phyloP scores from a whole-genome alignment of 2,113 vertebrate species.

The Charina bottae region DNA sequence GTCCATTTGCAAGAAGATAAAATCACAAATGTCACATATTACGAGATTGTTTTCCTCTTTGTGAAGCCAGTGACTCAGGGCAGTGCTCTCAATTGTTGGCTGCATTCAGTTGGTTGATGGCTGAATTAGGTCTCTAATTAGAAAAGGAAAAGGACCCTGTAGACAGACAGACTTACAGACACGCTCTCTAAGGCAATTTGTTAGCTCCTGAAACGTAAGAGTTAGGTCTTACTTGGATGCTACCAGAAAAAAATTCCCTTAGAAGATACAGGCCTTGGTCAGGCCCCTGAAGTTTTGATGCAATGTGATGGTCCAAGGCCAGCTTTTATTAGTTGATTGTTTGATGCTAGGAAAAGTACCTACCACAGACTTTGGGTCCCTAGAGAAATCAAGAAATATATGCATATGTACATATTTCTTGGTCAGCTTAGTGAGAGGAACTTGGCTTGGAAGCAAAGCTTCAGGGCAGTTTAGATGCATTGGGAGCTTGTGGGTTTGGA shows the following conservation, averaged over 20 bases:
- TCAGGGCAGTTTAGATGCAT: too few species aligned
- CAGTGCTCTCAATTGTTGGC: neutral
- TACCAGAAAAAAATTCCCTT: neutral
- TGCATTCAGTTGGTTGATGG: neutral
- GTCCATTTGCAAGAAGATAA: neutral
- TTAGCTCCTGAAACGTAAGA: neutral
- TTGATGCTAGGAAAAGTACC: too few species aligned
- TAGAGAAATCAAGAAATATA: too few species aligned
- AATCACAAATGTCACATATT: neutral
- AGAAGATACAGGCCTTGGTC: too few species aligned
- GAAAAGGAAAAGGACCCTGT: neutral
- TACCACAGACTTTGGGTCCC: too few species aligned
- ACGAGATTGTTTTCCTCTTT: neutral
- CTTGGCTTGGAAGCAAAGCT: too few species aligned
- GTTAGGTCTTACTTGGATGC: neutral
- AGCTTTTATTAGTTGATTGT: too few species aligned
- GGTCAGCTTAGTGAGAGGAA: too few species aligned
- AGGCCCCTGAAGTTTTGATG: too few species aligned
- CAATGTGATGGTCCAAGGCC: too few species aligned
- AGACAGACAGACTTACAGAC: neutral
- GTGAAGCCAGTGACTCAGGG: neutral
- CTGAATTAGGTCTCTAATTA: neutral
- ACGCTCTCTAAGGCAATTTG: neutral
- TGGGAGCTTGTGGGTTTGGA: too few species aligned
- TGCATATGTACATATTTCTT: too few species aligned